Evolutionary conservation across 2,797 vertebrate species (phyloP).

Genomic region (Helarctos malayanus): DNA sequence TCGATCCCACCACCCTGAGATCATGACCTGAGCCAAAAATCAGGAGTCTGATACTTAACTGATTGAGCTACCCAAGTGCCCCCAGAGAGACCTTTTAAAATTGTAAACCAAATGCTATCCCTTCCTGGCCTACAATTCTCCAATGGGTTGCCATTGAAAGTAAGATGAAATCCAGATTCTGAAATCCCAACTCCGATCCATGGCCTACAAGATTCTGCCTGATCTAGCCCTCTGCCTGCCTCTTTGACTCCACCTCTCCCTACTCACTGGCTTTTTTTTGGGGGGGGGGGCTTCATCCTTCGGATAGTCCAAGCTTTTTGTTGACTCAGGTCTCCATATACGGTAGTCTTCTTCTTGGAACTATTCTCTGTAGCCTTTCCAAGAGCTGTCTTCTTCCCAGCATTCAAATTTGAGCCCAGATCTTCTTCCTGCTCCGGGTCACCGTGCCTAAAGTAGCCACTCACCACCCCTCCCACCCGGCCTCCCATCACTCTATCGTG

Average conservation of each 20-base stretch:
- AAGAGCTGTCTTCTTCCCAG: not conserved
- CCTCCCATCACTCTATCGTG: not conserved
- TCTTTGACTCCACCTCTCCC: not conserved
- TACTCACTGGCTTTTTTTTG: not conserved
- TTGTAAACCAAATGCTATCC: not conserved
- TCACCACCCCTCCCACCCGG: too few species aligned
- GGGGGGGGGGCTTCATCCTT: not conserved
- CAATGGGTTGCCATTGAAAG: not conserved
- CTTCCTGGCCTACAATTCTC: not conserved
- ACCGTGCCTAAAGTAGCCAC: too few species aligned
- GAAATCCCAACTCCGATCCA: not conserved
- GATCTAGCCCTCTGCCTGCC: not conserved
- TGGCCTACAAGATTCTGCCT: not conserved
- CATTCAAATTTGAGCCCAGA: not conserved
- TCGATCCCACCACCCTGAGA: not conserved
- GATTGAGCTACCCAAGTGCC: not conserved
- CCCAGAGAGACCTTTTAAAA: not conserved
- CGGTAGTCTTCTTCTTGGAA: not conserved
- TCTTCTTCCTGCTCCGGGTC: not conserved
- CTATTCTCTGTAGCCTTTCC: not conserved
- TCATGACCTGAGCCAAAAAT: not conserved
- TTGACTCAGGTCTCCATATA: not conserved
- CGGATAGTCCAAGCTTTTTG: not conserved
- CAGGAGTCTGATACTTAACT: not conserved
- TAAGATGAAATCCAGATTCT: not conserved